Evolutionary conservation across 2,797 vertebrate genomes (phyloP), one percentile per base, ranked within the genome.

Genomic region (Propithecus deckenii): DNA sequence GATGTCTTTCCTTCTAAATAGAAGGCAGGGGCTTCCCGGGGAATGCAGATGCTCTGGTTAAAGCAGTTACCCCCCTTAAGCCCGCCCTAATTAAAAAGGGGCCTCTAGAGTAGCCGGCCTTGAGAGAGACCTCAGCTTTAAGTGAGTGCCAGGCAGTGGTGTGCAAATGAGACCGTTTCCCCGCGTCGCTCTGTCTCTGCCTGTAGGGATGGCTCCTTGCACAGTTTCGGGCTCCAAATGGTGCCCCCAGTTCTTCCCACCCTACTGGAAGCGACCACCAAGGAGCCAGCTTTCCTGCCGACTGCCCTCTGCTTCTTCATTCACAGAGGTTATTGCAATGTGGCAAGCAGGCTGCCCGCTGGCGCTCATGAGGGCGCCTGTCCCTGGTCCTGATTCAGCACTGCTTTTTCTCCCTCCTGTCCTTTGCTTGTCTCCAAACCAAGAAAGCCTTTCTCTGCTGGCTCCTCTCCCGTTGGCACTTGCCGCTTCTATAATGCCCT

Each of bases 111-210:
- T 13, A 38, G 14, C 61, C 69, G 43, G 25, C 48, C 20, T 89
- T 55, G 92, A 88, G 2, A 86, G 46, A 57, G 52, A 61, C 13
- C 25, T 46, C 59, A 55, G 71, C 0, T 5, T 41, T 48, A 93
- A 18, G 41, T 38, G 5, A 3, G 86, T 15, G 0, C 0, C 11
- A 20, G 1, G 1, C 0, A 0, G 69, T 30, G 12, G 75, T 46
- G 13, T 0, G 0, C 69, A 94, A 35, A 46, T 0, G 38, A 80
- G 35, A 17, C 2, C 90, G 1, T 50, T 48, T 89, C 43, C 83
- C 86, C 10, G 13, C 57, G 57, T 76, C 93, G 38, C 38, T 72
- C n/a, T 17, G 91, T 79, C 85, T 22, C 41, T 48, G 14, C 7
- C 18, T 2, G 0, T 50, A 74, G 38, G 4, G 83, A 5, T 32